These are phyloP conservation scores for Perdita meconis DNA, from an alignment of 2,888 invertebrate genomes.

Conservation along the genomic window DNA sequence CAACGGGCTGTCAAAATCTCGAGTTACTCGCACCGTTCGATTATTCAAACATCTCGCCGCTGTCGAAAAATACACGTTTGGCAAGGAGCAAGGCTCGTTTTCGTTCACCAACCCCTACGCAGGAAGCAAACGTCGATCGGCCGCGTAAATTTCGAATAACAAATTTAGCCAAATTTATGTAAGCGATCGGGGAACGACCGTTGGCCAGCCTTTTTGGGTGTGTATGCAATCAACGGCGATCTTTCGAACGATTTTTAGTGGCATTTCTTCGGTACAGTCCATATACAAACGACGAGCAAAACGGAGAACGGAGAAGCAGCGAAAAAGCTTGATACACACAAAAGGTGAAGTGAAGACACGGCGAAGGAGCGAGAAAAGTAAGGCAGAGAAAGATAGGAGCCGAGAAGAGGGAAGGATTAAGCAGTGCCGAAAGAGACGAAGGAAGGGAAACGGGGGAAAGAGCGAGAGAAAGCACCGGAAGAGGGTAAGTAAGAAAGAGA, in stretches of 20 bases:
- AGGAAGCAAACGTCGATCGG: no score
- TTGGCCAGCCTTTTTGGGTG: constrained; percentile 12
- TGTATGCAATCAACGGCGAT: no score
- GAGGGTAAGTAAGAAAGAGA: constrained; percentile 53
- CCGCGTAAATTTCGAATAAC: neutral
- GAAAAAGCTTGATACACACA: constrained; percentile 16
- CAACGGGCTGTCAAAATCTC: no score
- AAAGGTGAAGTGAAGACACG: neutral
- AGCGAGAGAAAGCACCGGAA: constrained; percentile 57
- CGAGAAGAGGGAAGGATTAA: no score
- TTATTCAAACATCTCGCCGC: no score
- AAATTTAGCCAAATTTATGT: constrained; percentile 9
- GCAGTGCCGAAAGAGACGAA: constrained; percentile 25
- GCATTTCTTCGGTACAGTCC: neutral
- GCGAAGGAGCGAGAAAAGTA: constrained; percentile 10
- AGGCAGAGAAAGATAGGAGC: constrained; percentile 26
- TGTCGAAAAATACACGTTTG: no score
- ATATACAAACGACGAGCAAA: constrained; percentile 12
- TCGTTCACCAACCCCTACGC: no score
- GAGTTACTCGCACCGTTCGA: no score
- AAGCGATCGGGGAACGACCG: neutral
- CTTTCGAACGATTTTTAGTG: constrained; percentile 4
- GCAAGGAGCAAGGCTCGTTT: no score
- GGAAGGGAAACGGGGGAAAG: constrained; percentile 22
- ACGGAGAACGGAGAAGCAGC: constrained; percentile 11